These are phyloP conservation scores for Drosophila eohydei DNA, from an alignment of 2,888 invertebrate species.

Conservation along the genomic window DNA sequence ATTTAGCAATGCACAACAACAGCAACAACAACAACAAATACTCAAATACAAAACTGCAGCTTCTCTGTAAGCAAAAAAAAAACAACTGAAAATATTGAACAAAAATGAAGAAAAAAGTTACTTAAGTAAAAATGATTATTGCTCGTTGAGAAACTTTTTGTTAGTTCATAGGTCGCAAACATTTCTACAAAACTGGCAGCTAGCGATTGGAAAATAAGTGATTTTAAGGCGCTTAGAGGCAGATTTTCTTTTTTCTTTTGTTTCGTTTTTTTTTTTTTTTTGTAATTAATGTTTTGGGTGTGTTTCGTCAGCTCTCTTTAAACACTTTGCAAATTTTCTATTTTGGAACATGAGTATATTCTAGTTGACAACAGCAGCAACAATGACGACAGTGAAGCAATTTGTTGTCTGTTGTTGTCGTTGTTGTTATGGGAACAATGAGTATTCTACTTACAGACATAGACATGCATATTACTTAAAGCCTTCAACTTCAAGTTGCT, in stretches of 20 bases:
- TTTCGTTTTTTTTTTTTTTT: constrained; percentile 22
- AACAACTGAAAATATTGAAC: constrained; percentile 39
- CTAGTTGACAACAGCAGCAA: constrained; percentile 76
- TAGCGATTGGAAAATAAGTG: constrained; percentile 66
- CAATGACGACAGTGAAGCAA: constrained; percentile 28
- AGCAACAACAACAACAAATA: constrained; percentile 58
- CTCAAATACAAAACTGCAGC: constrained; percentile 55
- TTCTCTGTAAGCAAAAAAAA: constrained; percentile 14
- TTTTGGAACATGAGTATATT: constrained; percentile 78
- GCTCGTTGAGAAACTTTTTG: constrained; percentile 66
- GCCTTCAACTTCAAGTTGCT: constrained; percentile 63
- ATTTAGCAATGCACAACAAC: constrained; percentile 64
- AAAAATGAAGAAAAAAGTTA: constrained; percentile 28
- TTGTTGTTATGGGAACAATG: constrained; percentile 62
- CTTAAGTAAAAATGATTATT: constrained; percentile 53
- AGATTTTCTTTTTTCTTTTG: constrained; percentile 30
- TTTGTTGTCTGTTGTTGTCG: constrained; percentile 52
- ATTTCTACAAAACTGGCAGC: constrained; percentile 62
- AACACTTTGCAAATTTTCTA: constrained; percentile 39
- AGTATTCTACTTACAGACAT: constrained; percentile 65
- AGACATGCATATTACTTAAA: constrained; percentile 34
- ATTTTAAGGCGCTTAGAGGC: constrained; percentile 68
- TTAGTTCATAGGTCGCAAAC: constrained; percentile 71
- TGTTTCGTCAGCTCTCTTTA: constrained; percentile 22
- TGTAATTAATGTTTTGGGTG: constrained; percentile 20